phyloP scores from a whole-genome alignment of 2,888 invertebrate genomes.

The Drosophila meridiana region DNA sequence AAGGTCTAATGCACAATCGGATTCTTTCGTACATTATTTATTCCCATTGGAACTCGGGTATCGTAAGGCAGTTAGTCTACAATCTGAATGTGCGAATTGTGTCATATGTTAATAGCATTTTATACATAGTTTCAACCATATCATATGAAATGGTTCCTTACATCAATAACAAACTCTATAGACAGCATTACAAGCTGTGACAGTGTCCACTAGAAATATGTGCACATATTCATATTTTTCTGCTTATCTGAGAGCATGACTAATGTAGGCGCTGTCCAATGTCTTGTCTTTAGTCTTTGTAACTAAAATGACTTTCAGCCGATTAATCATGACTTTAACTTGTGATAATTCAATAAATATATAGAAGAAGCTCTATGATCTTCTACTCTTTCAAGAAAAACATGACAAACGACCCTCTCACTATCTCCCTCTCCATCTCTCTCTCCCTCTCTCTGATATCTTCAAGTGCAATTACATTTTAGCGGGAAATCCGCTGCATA shows the following conservation, averaged over 20 bases:
- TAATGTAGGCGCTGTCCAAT: background rate
- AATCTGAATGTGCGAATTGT: background rate
- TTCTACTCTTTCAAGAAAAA: background rate
- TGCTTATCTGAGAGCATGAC: background rate
- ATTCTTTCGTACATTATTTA: no score
- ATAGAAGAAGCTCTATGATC: background rate
- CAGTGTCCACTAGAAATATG: background rate
- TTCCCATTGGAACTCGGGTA: background rate
- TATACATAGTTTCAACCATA: no score
- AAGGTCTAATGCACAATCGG: no score
- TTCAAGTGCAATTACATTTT: conserved; percentile 22
- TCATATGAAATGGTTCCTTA: no score
- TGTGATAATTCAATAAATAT: background rate
- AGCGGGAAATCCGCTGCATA: conserved; percentile 37
- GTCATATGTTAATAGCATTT: no score
- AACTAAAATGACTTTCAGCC: background rate
- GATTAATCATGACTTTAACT: background rate
- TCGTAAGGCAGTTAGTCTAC: background rate
- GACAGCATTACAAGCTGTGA: background rate
- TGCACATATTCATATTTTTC: background rate
- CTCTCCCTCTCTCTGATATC: background rate
- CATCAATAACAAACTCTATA: background rate
- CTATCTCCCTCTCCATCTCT: background rate
- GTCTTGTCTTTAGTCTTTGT: background rate
- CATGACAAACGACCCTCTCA: background rate